Base-by-base conservation (phyloP, 2,113 vertebrate species). In the Lepus americanus region DNA sequence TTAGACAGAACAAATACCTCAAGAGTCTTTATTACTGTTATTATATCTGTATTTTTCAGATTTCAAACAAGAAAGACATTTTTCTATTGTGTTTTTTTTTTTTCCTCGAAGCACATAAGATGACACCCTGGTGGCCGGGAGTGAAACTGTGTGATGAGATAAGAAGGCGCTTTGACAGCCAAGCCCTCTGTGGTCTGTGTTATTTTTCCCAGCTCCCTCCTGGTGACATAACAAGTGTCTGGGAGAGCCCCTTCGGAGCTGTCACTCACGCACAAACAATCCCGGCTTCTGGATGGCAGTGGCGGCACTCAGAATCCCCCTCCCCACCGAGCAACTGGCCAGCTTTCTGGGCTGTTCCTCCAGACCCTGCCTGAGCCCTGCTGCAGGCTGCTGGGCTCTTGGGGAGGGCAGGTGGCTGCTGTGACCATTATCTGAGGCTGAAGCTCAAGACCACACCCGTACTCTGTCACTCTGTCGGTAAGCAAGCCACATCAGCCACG, bases 161-260 rank as follows among this genome's bases (percentile, higher is more conserved):
- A 87, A 92, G 81, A 85, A 79, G 19, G 36, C 33, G 49, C 33
- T 44, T 44, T 9, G 44, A 83, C 70, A 36, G 74, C n/a, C 29
- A 33, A 53, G 63, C 67, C 85, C n/a, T 72, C 31, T 36, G 16
- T 1, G 36, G 44, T 66, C 67, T 63, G 64, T 23, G 53, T 66
- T 70, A 61, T 90, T 95, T 95, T 92, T 66, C 23, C 87, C 81
- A 39, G 88, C 83, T 29, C 19, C 73, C 77, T 87, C 84, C 94
- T 25, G 59, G 90, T 67, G 81, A 79, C 79, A 53, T 31, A 39
- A 83, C 74, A 78, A 76, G 76, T 44, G 19, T 94, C 70, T 67
- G 17, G 55, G 78, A 93, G 92, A 53, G 81, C 23, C 13, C 83
- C 27, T 79, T 89, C 74, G 27, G 74, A 82, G 74, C 1, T 69